Evolutionary conservation across 2,888 invertebrate species (phyloP), one percentile per base, ranked within the genome.

Genomic region (Monoplex corrugatus): DNA sequence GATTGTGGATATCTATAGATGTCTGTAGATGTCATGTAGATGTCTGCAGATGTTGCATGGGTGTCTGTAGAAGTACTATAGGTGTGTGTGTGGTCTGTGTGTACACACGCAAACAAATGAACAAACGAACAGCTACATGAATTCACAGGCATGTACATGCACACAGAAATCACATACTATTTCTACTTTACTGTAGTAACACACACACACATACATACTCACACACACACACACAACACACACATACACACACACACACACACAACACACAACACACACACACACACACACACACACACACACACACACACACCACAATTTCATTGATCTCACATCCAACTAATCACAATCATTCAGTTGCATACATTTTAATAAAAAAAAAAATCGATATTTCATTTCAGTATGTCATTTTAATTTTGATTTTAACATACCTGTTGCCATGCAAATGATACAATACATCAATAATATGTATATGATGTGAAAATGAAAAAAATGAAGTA

Each of bases 211-310:
- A 43, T 35, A 40, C 23, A 80, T 43, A 19, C 28, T 40, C 19
- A 5, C 28, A 80, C 80, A 23, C 28, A 80, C 80, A 40, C 40
- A 80, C 80, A 40, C 40, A 50, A 80, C 80, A 40, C 80, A 43
- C 40, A 23, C 80, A 80, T 43, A 40, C 43, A 43, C 43, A 3
- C 80, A 43, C 43, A 3, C 80, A 3, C 80, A 43, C 80, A 3
- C 80, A 43, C 80, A 43, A n/a, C 50, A 50, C 50, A 50, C 50
- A 50, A 43, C 43, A 3, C 80, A 43, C 43, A 3, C 80, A 3
- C 80, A 43, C 80, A 3, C 80, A 43, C 80, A 43, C 80, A 43
- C 80, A 80, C 40, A 80, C 80, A 43, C 80, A 80, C 43, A 28
- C 40, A 80, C 23, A 43, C 80, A 80, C 80, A 80, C 78, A 80